phyloP scores from a whole-genome alignment of 2,797 vertebrate species.

The Luscinia megarhynchos region DNA sequence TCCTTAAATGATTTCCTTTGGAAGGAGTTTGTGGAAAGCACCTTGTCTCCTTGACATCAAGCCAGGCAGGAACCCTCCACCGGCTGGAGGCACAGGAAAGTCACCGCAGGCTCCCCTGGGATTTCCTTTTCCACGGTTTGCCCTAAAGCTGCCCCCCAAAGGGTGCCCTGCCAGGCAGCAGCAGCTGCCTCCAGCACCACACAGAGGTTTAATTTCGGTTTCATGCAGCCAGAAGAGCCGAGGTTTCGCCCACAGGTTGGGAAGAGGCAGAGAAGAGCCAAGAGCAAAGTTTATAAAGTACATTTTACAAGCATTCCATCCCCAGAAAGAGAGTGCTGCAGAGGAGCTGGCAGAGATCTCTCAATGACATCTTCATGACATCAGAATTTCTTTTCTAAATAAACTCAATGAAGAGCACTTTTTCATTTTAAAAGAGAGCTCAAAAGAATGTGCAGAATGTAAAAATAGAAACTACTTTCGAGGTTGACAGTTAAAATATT shows the following conservation, averaged over 20 bases:
- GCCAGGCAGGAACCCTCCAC: neutral
- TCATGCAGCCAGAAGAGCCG: neutral
- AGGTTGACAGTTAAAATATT: neutral
- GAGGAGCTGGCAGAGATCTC: neutral
- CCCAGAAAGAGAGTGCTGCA: neutral
- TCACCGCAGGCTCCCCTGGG: accelerated
- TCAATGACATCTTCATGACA: neutral
- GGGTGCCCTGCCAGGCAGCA: neutral
- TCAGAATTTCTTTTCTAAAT: neutral
- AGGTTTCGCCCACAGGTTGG: neutral
- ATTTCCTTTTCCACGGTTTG: neutral
- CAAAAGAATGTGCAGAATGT: neutral
- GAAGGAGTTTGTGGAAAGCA: neutral
- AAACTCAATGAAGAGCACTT: neutral
- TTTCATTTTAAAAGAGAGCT: neutral
- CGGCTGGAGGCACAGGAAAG: neutral
- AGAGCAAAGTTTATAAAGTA: neutral
- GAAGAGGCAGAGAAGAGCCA: neutral
- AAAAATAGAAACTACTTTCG: neutral
- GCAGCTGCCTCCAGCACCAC: neutral
- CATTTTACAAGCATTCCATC: neutral
- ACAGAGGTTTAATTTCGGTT: neutral
- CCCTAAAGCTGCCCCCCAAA: neutral
- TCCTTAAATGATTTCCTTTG: neutral
- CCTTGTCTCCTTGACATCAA: neutral